Conservation (phyloP, 2,797 vertebrate species). For the Sebastiscus albofasciatus region DNA sequence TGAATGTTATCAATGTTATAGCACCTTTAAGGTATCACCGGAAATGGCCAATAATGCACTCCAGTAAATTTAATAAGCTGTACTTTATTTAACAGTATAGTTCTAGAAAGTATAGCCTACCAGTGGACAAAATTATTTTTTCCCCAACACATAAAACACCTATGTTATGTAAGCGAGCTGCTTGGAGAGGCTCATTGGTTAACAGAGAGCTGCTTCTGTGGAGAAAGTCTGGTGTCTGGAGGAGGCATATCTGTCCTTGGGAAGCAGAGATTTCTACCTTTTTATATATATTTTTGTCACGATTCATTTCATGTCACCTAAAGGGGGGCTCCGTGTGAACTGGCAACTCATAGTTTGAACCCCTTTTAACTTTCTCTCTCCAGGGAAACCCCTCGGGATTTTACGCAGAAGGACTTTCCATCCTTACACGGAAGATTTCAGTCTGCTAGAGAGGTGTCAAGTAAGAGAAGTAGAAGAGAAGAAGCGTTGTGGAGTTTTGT, state of each 20-base stretch:
- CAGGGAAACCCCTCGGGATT: not conserved
- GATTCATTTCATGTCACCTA: not conserved
- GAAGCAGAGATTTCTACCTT: constrained; percentile 40
- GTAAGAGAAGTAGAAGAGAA: not conserved
- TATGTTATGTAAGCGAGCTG: constrained; percentile 41
- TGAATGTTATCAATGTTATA: too few relatives aligned
- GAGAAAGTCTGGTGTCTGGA: constrained; percentile 48
- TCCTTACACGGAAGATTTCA: not conserved
- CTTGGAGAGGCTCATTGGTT: constrained; percentile 18
- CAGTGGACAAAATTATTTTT: not conserved
- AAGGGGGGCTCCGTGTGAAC: not conserved
- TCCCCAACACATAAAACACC: constrained; percentile 7
- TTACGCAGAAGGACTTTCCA: constrained; percentile 18
- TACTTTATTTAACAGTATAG: not conserved
- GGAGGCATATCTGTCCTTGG: constrained; percentile 49
- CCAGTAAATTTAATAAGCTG: not conserved
- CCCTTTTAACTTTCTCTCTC: constrained; percentile 45
- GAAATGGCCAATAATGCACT: not conserved
- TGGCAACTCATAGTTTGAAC: constrained; percentile 5
- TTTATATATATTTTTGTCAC: not conserved
- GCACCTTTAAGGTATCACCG: not conserved
- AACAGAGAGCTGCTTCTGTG: constrained; percentile 27
- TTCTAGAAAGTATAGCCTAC: too few relatives aligned
- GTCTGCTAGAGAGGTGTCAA: not conserved
- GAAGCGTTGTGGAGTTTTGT: constrained; percentile 2